phyloP scores from a whole-genome alignment of 2,888 invertebrate genomes.

The Limenitis camilla region DNA sequence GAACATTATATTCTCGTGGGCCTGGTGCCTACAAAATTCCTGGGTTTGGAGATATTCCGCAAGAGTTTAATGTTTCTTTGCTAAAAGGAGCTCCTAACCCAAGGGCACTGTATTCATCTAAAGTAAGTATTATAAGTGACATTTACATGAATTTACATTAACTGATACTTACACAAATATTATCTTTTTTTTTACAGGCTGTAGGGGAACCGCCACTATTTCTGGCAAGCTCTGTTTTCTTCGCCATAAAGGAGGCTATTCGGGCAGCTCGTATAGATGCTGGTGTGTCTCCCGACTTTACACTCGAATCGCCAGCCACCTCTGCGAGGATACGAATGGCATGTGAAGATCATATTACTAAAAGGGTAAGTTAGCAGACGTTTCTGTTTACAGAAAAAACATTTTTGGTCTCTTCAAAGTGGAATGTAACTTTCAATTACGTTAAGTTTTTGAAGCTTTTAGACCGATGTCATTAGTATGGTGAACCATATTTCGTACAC shows the following conservation, averaged over 20 bases:
- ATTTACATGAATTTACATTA: neutral
- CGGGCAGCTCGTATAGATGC: slow-evolving; percentile 83
- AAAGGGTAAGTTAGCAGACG: slow-evolving; percentile 74
- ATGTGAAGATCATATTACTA: slow-evolving; percentile 87
- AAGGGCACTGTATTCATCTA: slow-evolving; percentile 94
- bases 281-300: slow-evolving; percentile 75
- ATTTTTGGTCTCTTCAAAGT: neutral
- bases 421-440: no score
- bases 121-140: slow-evolving; percentile 72
- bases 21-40: slow-evolving; percentile 97
- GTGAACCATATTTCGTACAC: no score
- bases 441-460: no score
- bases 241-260: slow-evolving; percentile 93
- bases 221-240: slow-evolving; percentile 89
- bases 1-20: slow-evolving; percentile 87
- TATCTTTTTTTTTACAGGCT: slow-evolving; percentile 76
- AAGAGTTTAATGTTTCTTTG: slow-evolving; percentile 92
- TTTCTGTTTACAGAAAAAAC: neutral
- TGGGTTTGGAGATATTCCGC: slow-evolving; percentile 92
- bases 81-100: slow-evolving; percentile 93
- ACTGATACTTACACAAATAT: no score
- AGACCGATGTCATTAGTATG: no score
- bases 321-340: slow-evolving; percentile 91
- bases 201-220: slow-evolving; percentile 97
- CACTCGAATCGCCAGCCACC: slow-evolving; percentile 89